Evolutionary conservation across 2,113 vertebrate genomes (phyloP).

Genomic region (Pan troglodytes): NHGRI_mPanTro3-v2.1_pri NC_072398.2:146521501-146522000

Average conservation of each 20-base stretch:
- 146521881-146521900: background rate
- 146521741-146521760: conserved; percentile 95
- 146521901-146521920: conserved; percentile 29
- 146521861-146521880: conserved; percentile 20
- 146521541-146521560: background rate
- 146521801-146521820: conserved; percentile 94
- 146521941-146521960: conserved; percentile 35
- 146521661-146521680: conserved; percentile 98
- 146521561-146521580: too few species aligned
- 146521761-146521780: conserved; percentile 89
- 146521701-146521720: conserved; percentile 84
- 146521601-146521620: conserved; percentile 16
- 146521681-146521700: conserved; percentile 91
- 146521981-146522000: conserved; percentile 36
- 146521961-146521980: conserved; percentile 45
- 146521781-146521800: conserved; percentile 87
- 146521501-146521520: conserved; percentile 48
- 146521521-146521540: conserved; percentile 17
- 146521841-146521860: conserved; percentile 38
- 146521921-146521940: background rate
- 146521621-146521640: conserved; percentile 56
- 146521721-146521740: conserved; percentile 91
- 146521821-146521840: conserved; percentile 62
- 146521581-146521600: background rate
- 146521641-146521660: conserved; percentile 87